Percentiles rank a stretch among this genome's conserved stretches.
These are phyloP conservation scores for Endotricha flammealis DNA, from an alignment of 2,888 invertebrate genomes.

Conservation along the genomic window DNA sequence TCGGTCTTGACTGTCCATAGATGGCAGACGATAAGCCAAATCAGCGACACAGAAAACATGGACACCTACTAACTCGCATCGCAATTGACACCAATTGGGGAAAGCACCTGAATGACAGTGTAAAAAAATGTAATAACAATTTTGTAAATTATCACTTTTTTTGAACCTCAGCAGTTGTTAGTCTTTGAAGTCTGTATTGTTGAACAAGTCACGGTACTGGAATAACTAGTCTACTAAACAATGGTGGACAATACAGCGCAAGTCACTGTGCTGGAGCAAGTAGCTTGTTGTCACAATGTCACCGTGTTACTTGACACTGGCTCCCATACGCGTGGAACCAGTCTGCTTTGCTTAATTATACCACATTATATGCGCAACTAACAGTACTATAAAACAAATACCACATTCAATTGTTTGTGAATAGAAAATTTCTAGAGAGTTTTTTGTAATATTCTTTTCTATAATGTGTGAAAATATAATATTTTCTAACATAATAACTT, in stretches of 20 bases:
- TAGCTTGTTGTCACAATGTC: conserved; percentile 53
- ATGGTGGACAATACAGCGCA: conserved; percentile 33
- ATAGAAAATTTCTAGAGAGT: conserved; percentile 10
- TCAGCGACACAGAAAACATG: too few relatives aligned
- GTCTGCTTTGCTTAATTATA: conserved; percentile 8
- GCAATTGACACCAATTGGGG: conserved; percentile 1
- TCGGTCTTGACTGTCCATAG: too few relatives aligned
- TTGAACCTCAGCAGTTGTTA: background rate
- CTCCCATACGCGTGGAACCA: conserved; percentile 21
- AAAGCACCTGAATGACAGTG: too few relatives aligned
- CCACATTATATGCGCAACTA: background rate
- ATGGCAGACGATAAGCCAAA: too few relatives aligned
- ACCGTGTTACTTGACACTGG: conserved; percentile 22
- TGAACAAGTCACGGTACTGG: conserved; percentile 30
- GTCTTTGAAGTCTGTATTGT: conserved; percentile 9
- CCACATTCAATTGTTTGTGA: conserved; percentile 17
- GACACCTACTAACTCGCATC: too few relatives aligned
- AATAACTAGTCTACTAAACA: conserved; percentile 42
- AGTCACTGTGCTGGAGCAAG: conserved; percentile 35
- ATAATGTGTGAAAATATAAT: too few relatives aligned
- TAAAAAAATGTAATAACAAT: too few relatives aligned
- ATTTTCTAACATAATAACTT: too few relatives aligned
- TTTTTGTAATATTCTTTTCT: too few relatives aligned
- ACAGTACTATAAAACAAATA: conserved; percentile 7
- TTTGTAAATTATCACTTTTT: background rate